Percentiles rank a stretch among this genome's conserved stretches.
phyloP scores from a whole-genome alignment of 2,113 vertebrate species.

The Paedocypris sp. region DNA sequence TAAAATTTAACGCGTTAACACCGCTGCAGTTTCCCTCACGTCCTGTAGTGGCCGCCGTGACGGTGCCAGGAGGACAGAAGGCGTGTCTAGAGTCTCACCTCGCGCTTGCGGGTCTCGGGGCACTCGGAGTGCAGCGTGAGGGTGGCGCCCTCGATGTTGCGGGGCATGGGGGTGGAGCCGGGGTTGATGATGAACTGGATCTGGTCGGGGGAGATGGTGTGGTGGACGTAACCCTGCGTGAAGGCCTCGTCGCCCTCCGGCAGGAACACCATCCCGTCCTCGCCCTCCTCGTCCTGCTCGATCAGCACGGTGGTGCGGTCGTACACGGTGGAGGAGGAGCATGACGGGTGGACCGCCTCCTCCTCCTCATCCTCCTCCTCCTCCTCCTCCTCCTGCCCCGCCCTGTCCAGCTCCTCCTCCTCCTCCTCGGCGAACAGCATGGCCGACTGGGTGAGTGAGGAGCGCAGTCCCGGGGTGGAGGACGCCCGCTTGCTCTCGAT shows the following conservation, averaged over 20 bases:
- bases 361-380: conserved; percentile 71
- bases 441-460: conserved; percentile 57
- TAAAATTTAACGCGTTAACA: no score
- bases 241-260: conserved; percentile 80
- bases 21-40: no score
- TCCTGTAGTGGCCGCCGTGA: no score
- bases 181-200: conserved; percentile 97
- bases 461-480: conserved; percentile 48
- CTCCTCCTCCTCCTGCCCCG: conserved; percentile 65
- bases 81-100: conserved; percentile 67
- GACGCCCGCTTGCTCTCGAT: conserved; percentile 29
- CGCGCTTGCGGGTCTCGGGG: conserved; percentile 89
- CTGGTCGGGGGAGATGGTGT: conserved; percentile 96
- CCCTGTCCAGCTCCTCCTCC: conserved; percentile 64
- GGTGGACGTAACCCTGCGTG: conserved; percentile 94
- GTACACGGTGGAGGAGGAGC: conserved; percentile 78
- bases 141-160: conserved; percentile 94
- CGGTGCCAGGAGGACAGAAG: no score
- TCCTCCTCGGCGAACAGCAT: conserved; percentile 72
- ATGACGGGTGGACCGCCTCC: conserved; percentile 68
- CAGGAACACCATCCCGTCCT: conserved; percentile 78
- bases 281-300: conserved; percentile 78
- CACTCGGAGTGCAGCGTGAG: conserved; percentile 96
- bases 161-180: conserved; percentile 93
- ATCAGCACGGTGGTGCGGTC: conserved; percentile 96